Base-by-base conservation (phyloP, 2,888 invertebrate genomes). In the Tipula unca region DNA sequence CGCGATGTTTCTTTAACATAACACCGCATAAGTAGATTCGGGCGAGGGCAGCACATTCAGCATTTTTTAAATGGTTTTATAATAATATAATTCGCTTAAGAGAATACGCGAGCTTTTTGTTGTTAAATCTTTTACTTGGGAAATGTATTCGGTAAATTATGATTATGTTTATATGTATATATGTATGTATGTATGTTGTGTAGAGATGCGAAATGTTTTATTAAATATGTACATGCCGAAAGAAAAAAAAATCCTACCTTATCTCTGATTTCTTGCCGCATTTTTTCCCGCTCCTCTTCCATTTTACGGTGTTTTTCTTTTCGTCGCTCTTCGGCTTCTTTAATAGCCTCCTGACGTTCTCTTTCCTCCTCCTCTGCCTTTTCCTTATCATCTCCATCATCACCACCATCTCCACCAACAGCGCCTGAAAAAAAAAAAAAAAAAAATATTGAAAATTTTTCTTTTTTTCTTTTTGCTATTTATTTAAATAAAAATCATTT, bases 241-340 rank as follows among this genome's bases (percentile, higher is more conserved):
- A 20, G 25, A 10, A 10, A 25, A 25, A 8, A 17, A 69, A 25
- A 69, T 25, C 25, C 10, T 69, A 99, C 99, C 96, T 99, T 99
- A 93, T 99, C 98, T 92, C 99, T 94, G 92, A 99, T 99, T 92
- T 98, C 98, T 93, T 99, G 98, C 90, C 99, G 94, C 98, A 99
- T 98, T 92, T 97, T 97, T 93, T 99, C 99, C 88, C 99, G 93
- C 92, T 99, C 99, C 90, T 97, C 98, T 92, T 99, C 99, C 98
- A 99, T 98, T 93, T 99, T 99, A 90, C 99, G 95, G 92, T 99
- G 99, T 92, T 99, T 99, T 92, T 99, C 99, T 94, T 99, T 98
- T 91, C 99, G 94, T 89, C 98, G 94, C 89, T 99, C 99, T 92
- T 99, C 99, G 86, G 98, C 98, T 92, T 99, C 99, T 89, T 96